These are phyloP conservation scores for Drosophila littoralis DNA, from an alignment of 1,140 invertebrate genomes.

Conservation along the genomic window DNA sequence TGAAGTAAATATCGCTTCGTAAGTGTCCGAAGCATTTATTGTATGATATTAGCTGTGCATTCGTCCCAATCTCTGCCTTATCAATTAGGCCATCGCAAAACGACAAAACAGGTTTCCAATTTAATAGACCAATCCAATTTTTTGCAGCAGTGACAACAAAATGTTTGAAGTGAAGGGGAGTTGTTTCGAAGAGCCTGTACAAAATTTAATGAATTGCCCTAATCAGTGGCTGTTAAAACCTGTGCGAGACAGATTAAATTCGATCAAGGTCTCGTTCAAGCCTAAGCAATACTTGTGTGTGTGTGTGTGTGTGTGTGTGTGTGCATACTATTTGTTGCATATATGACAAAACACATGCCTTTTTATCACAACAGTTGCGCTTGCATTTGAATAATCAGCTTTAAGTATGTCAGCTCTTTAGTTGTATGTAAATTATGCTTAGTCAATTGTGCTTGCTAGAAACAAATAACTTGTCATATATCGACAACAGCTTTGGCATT, in stretches of 20 bases:
- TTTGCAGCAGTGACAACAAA: slow-evolving; percentile 10
- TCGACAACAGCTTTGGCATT: background rate
- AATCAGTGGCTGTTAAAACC: slow-evolving; percentile 28
- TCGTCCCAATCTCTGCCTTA: background rate
- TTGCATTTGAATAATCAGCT: slow-evolving; percentile 41
- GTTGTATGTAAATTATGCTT: background rate
- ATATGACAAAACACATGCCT: slow-evolving; percentile 5
- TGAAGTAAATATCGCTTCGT: too few species aligned
- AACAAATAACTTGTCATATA: background rate
- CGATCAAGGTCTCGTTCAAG: slow-evolving; percentile 39
- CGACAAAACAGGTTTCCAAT: slow-evolving; percentile 31
- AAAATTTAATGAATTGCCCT: slow-evolving; percentile 36
- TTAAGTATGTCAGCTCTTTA: background rate
- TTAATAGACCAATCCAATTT: slow-evolving; percentile 25
- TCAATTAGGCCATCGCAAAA: slow-evolving; percentile 5
- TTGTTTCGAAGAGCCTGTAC: slow-evolving; percentile 6
- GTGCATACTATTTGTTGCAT: slow-evolving; percentile 1
- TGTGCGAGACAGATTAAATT: slow-evolving; percentile 35
- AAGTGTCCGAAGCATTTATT: too few species aligned
- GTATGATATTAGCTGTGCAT: background rate
- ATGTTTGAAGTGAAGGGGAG: slow-evolving; percentile 3
- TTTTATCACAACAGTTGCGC: slow-evolving; percentile 13
- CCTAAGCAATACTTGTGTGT: slow-evolving; percentile 2
- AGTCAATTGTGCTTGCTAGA: background rate
- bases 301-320: background rate